A percentile compares a stretch with the other conserved stretches of the same genome.
Conservation (phyloP, 2,113 vertebrate genomes). For the Hippocampus abdominalis region DNA sequence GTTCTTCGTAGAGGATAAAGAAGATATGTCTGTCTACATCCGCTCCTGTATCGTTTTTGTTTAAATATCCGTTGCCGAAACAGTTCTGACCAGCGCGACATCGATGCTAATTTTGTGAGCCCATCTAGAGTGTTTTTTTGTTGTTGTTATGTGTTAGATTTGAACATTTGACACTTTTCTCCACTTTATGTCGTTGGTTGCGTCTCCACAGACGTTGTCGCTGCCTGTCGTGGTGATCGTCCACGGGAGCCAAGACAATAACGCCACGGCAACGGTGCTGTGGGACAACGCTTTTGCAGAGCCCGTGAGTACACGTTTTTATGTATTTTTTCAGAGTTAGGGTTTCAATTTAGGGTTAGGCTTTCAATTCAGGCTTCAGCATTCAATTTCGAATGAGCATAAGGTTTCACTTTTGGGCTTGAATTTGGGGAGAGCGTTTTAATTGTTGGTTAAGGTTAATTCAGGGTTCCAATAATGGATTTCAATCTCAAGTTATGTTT, state of each 20-base stretch:
- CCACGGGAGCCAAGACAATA: slow-evolving; percentile 97
- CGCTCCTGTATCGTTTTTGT: not conserved
- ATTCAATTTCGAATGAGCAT: too few species aligned
- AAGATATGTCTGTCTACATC: not conserved
- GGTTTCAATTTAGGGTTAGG: too few species aligned
- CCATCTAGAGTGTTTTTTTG: not conserved
- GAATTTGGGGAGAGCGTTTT: too few species aligned
- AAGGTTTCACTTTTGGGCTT: too few species aligned
- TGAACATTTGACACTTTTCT: too few species aligned
- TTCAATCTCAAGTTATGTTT: too few species aligned
- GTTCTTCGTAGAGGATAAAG: not conserved
- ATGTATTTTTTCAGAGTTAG: too few species aligned
- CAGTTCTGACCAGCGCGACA: not conserved
- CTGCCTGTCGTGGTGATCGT: slow-evolving; percentile 96
- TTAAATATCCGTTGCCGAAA: not conserved
- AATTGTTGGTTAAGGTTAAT: too few species aligned
- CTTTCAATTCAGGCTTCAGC: too few species aligned
- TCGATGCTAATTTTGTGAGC: not conserved
- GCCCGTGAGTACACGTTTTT: slow-evolving; percentile 75
- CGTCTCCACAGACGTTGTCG: slow-evolving; percentile 81
- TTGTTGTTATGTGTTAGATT: not conserved
- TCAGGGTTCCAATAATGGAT: too few species aligned
- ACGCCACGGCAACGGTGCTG: slow-evolving; percentile 92
- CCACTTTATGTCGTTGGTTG: not conserved
- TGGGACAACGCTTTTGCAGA: slow-evolving; percentile 98